Base-by-base conservation (phyloP, 2,113 vertebrate species). In the Poeciliopsis retropinna region DNA sequence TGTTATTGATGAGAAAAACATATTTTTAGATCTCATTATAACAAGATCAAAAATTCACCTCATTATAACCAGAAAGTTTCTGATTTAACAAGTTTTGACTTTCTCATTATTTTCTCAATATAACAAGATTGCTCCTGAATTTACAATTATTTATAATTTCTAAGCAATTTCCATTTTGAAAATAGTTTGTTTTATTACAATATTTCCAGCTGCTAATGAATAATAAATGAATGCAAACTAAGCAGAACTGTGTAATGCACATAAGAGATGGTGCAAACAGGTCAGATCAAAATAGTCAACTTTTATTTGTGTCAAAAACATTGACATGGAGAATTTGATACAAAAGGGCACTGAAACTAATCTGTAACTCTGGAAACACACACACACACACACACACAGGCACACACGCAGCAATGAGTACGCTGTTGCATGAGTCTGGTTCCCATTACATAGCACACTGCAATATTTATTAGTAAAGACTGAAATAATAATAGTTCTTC, bases 241-340 rank as follows among this genome's bases (percentile, higher is more conserved):
- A 54, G 51, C 6, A 57, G 5, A 57, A 3, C 5, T 57, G 17
- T 57, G 17, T 19, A 25, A 4, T 11, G 17, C 51, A 57, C 22
- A 67, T 0, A 34, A 32, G 12, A 54, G 4, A 15, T 28, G 11
- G 1, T 9, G 15, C 41, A 69, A 70, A 69, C 27, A 3, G 10
- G 8, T 85, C 64, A 63, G 85, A 78, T 73, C 12, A 84, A 89
- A 89, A 86, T 86, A 85, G 63, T 77, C 78, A 30, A 60, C 29
- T 73, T 90, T 91, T 75, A 85, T 90, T 90, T 82, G 64, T 82
- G 70, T 89, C 79, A 71, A 83, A 66, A n/a, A 37, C 34, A 66
- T 15, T 66, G 64, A 41, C 32, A 27, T 57, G 81, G 67, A 77
- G 76, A 84, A 61, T 47, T 69, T 66, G 47, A 87, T 90, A 91